phyloP scores from a whole-genome alignment of 1,140 invertebrate genomes.

The Maniola jurtina region DNA sequence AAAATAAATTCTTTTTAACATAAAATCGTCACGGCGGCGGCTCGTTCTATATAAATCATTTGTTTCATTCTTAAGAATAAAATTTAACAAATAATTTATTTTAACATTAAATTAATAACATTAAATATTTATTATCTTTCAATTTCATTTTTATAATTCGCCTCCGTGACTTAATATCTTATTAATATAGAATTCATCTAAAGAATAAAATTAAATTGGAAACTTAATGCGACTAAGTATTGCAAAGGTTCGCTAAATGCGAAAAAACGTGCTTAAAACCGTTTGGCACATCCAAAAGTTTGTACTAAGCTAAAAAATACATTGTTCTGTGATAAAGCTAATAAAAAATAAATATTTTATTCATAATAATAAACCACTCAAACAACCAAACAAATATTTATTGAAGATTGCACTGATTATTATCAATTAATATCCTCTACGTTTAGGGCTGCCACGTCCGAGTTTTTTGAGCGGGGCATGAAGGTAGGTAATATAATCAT shows the following conservation, averaged over 20 bases:
- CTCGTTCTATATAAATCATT: neutral
- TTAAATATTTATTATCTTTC: constrained; percentile 12
- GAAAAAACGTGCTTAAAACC: constrained; percentile 61
- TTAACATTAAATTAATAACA: constrained; percentile 38
- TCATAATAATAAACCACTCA: constrained; percentile 42
- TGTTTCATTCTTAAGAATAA: neutral
- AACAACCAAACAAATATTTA: constrained; percentile 62
- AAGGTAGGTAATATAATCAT: too few relatives aligned
- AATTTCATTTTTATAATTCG: neutral
- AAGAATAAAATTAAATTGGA: constrained; percentile 46
- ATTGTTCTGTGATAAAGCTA: constrained; percentile 64
- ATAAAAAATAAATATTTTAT: constrained; percentile 66
- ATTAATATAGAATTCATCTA: constrained; percentile 37
- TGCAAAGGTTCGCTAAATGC: constrained; percentile 67
- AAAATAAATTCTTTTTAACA: constrained; percentile 37
- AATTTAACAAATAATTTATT: neutral
- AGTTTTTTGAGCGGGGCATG: neutral
- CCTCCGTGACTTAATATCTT: neutral
- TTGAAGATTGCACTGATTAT: constrained; percentile 65
- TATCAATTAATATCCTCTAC: constrained; percentile 10
- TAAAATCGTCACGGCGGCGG: constrained; percentile 1
- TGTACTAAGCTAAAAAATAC: constrained; percentile 71
- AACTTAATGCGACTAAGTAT: constrained; percentile 67
- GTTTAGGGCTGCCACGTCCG: neutral
- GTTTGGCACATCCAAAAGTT: constrained; percentile 74